These are phyloP conservation scores for Corythoichthys intestinalis DNA, from an alignment of 2,113 vertebrate genomes.

Conservation along the genomic window DNA sequence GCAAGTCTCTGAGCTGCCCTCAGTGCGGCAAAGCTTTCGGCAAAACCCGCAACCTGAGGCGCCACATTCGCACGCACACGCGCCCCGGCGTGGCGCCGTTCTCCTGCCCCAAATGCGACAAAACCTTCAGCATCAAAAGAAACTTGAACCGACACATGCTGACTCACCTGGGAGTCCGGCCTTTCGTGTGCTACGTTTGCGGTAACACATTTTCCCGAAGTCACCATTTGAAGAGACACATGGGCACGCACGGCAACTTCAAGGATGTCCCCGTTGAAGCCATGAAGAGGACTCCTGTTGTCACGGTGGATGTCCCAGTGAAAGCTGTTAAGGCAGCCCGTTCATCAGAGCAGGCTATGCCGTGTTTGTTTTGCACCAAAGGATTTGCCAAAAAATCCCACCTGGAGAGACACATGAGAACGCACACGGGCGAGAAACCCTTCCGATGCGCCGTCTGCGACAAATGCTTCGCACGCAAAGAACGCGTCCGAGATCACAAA, in stretches of 20 bases:
- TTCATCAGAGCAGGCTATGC: background rate
- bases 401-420: conserved; percentile 4
- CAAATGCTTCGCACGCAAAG: background rate
- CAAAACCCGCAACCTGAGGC: background rate
- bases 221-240: conserved; percentile 1
- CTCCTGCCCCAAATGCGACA: background rate
- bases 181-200: background rate
- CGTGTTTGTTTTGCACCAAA: background rate
- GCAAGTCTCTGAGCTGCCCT: background rate
- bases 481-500: background rate
- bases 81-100: background rate
- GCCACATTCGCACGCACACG: background rate
- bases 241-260: background rate
- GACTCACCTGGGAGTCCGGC: background rate
- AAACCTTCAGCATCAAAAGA: background rate
- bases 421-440: background rate
- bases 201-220: background rate
- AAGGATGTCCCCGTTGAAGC: too few relatives aligned
- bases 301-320: background rate
- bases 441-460: background rate
- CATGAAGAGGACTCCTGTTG: background rate
- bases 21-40: background rate
- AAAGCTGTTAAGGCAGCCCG: background rate
- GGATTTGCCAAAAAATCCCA: background rate
- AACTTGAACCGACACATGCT: background rate